Evolutionary conservation across 2,113 vertebrate species (phyloP).

Genomic region (Nycticorax nycticorax): DNA sequence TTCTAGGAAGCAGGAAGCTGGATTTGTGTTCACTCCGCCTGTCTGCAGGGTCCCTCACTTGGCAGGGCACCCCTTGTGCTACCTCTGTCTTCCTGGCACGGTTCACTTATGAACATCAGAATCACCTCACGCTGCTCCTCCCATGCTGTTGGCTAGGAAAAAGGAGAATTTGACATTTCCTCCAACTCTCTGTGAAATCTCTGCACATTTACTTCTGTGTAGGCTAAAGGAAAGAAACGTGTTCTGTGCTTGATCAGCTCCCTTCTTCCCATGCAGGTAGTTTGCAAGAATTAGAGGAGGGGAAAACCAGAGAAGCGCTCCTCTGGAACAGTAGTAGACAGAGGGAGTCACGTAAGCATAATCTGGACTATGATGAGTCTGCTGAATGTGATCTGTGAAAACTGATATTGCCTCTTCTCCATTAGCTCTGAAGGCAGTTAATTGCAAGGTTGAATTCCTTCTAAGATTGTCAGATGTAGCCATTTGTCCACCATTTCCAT

Average conservation of each 20-base stretch:
- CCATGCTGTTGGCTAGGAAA: not conserved
- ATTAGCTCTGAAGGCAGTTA: not conserved
- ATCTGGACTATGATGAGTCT: not conserved
- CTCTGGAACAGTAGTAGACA: not conserved
- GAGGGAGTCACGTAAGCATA: not conserved
- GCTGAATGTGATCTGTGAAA: not conserved
- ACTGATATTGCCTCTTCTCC: rapidly evolving
- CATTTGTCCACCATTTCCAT: not conserved
- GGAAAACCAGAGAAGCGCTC: not conserved
- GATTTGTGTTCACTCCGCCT: not conserved
- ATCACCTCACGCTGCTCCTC: not conserved
- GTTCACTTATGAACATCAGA: not conserved
- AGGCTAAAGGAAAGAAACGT: not conserved
- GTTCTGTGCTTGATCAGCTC: not conserved
- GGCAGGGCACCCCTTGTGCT: not conserved
- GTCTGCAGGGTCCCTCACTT: not conserved
- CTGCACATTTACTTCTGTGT: not conserved
- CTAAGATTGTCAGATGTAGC: not conserved
- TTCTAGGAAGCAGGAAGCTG: not conserved
- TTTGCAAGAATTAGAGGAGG: not conserved
- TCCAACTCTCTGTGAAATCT: not conserved
- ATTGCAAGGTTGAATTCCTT: not conserved
- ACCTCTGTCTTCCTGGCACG: not conserved
- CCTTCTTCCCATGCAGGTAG: not conserved
- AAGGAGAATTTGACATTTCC: not conserved